Conservation (phyloP, 2,113 vertebrate genomes). For the Trogon melanurus region DNA sequence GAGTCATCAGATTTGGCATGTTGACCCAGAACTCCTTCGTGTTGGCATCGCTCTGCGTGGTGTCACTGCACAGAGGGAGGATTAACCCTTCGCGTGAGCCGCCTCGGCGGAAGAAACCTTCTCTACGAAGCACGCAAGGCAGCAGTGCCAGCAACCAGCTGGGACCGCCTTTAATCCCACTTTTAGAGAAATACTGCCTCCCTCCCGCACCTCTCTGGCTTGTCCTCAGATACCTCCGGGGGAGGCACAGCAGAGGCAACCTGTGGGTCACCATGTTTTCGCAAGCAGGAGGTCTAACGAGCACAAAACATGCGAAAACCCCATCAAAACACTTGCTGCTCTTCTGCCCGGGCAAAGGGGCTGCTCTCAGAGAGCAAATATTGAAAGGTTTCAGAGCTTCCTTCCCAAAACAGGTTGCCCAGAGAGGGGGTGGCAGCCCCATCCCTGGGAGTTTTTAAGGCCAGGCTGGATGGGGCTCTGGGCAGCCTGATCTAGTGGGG, state of each 20-base stretch:
- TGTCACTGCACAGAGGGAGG: slow-evolving; percentile 79
- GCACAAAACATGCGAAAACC: neutral
- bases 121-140: neutral
- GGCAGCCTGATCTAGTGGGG: no score
- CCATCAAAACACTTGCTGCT: neutral
- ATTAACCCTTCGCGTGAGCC: neutral
- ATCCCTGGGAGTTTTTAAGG: no score
- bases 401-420: neutral
- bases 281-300: neutral
- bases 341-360: neutral
- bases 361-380: neutral
- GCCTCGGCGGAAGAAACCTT: neutral
- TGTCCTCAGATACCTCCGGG: neutral
- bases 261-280: neutral
- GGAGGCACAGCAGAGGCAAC: neutral
- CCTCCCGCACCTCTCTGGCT: accelerated
- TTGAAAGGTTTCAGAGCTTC: neutral
- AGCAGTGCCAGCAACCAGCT: neutral
- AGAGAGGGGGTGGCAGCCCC: no score
- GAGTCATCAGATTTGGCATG: slow-evolving; percentile 96
- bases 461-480: no score
- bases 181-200: accelerated
- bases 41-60: slow-evolving; percentile 77
- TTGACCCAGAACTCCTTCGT: slow-evolving; percentile 98
- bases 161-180: neutral